These are phyloP conservation scores for Drosophila setosimentum DNA, from an alignment of 2,888 invertebrate species.

Conservation along the genomic window DNA sequence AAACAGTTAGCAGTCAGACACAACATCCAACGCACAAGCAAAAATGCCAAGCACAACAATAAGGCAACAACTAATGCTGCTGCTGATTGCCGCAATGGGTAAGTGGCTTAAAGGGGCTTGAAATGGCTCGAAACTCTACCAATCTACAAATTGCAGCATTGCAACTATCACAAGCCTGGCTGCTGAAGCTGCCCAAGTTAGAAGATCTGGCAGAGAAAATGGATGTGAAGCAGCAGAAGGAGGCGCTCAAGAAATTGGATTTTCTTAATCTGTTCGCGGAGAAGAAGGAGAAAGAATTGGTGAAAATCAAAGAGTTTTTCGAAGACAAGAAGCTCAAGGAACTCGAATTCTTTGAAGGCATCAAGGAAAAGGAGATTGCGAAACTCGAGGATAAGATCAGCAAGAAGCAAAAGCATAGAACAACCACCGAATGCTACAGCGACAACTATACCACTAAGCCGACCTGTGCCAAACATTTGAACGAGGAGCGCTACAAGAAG, in stretches of 20 bases:
- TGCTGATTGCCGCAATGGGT: slow-evolving; percentile 62
- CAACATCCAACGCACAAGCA: neutral
- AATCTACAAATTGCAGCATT: slow-evolving; percentile 43
- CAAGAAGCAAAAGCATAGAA: slow-evolving; percentile 28
- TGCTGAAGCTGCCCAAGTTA: slow-evolving; percentile 58
- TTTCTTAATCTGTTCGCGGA: slow-evolving; percentile 61
- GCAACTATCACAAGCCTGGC: slow-evolving; percentile 48
- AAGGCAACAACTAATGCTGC: slow-evolving; percentile 55
- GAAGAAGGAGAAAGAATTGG: slow-evolving; percentile 56
- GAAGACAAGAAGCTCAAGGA: slow-evolving; percentile 68
- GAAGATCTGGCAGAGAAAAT: slow-evolving; percentile 43
- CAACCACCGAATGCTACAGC: slow-evolving; percentile 54
- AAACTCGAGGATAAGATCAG: slow-evolving; percentile 42
- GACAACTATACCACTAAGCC: slow-evolving; percentile 4
- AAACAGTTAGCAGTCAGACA: slow-evolving; percentile 24
- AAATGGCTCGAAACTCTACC: neutral
- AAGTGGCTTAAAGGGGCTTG: slow-evolving; percentile 26
- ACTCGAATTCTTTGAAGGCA: slow-evolving; percentile 51
- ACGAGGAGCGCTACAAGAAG: slow-evolving; percentile 26
- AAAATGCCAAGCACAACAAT: slow-evolving; percentile 33
- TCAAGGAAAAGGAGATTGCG: slow-evolving; percentile 52
- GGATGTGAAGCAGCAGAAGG: slow-evolving; percentile 50
- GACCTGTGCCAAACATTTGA: slow-evolving; percentile 12
- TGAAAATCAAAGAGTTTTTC: slow-evolving; percentile 65
- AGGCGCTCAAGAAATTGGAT: slow-evolving; percentile 63